Evolutionary conservation across 2,888 invertebrate genomes (phyloP), one percentile per base, ranked within the genome.

Genomic region (Tortrix viridana): DNA sequence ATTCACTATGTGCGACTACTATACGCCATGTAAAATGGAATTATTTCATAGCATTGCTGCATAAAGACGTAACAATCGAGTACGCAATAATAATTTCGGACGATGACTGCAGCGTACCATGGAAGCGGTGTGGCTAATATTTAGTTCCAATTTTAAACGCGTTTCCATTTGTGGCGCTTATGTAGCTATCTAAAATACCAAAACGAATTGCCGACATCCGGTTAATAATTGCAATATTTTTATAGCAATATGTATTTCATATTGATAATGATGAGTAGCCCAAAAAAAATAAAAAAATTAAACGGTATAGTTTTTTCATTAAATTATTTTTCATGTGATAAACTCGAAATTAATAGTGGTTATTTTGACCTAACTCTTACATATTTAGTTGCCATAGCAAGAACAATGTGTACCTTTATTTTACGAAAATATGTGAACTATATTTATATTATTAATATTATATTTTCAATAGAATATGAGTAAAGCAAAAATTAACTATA

Each of bases 1-100:
- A 86, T 89, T 92, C 92, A 92, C 92, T 92, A 92, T 91, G 85
- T 86, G 89, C 92, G 91, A 89, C 88, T 91, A 92, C 89, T 89
- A 86, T 85, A 92, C 91, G 89, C 92, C 92, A 90, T 92, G 82
- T 86, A 89, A 86, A 87, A 88, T 84, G 80, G 75, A 84, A 84
- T 84, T 86, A 80, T 89, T 87, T 92, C 92, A 92, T 92, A 90
- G 92, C 92, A 92, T 92, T 86, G 89, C 89, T 88, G 92, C 92
- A 92, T 92, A 89, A 77, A 86, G 84, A 84, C 88, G 88, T 85
- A 85, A 89, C 85, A 85, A 75, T 90, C 85, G 82, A 86, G 86
- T 88, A 89, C 90, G 90, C 85, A 88, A 85, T 82, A 85, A 80
- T 88, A 81, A 88, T 88, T 87, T 88, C 88, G 81, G 84, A 84